These are phyloP conservation scores for Eonycteris spelaea DNA, from an alignment of 2,113 vertebrate genomes.

Conservation along the genomic window DNA sequence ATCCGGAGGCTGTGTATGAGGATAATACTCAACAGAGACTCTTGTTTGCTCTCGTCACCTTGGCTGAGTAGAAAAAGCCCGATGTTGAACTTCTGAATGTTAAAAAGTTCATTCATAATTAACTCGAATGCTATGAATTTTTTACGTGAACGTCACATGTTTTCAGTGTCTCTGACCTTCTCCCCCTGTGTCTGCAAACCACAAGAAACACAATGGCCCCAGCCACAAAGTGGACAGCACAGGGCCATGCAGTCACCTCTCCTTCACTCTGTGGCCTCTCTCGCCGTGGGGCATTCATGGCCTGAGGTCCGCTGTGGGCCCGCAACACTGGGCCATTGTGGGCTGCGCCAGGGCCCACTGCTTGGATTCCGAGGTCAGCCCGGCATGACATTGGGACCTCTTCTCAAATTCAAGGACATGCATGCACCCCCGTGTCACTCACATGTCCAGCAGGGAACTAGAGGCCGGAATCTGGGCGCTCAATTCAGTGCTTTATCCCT, in stretches of 20 bases:
- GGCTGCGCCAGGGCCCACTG: background rate
- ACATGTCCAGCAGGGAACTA: background rate
- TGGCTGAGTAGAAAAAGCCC: background rate
- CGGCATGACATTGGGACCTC: background rate
- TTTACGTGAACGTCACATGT: slow-evolving; percentile 22
- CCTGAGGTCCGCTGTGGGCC: background rate
- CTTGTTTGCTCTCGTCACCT: background rate
- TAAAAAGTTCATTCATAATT: slow-evolving; percentile 34
- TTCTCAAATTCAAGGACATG: background rate
- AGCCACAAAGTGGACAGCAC: background rate
- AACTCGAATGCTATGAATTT: slow-evolving; percentile 44
- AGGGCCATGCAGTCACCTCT: background rate
- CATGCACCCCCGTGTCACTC: background rate
- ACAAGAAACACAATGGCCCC: background rate
- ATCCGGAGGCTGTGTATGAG: background rate
- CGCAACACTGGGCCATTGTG: slow-evolving; percentile 61
- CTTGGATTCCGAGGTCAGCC: background rate
- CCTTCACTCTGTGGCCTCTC: background rate
- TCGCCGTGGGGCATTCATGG: background rate
- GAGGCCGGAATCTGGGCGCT: background rate
- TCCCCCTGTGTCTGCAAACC: background rate
- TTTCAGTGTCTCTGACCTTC: slow-evolving; percentile 52
- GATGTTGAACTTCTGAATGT: slow-evolving; percentile 37
- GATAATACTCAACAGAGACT: background rate
- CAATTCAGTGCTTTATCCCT: background rate